These are phyloP conservation scores for Athalia cordata DNA, from an alignment of 2,888 invertebrate species.

Conservation along the genomic window DNA sequence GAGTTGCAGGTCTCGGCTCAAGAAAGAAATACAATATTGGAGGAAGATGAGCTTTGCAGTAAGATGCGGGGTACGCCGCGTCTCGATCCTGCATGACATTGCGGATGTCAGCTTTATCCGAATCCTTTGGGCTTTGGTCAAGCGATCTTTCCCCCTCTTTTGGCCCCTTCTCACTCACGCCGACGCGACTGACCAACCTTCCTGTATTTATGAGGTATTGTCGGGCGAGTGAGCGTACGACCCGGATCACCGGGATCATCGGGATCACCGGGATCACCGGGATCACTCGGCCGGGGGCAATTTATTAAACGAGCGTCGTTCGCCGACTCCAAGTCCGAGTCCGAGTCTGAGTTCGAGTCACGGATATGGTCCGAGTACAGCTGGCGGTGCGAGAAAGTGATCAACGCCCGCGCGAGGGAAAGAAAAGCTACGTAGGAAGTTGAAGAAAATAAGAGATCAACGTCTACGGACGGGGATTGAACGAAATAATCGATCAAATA, in stretches of 20 bases:
- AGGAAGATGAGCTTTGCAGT: not conserved
- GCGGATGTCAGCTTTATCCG: conserved; percentile 34
- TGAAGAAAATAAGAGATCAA: conserved; percentile 14
- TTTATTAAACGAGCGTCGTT: conserved; percentile 40
- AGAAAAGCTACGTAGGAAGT: conserved; percentile 6
- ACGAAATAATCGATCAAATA: conserved; percentile 1
- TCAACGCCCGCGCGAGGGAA: not conserved
- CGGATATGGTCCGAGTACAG: too few relatives aligned
- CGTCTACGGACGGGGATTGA: not conserved
- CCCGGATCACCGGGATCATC: conserved; percentile 37
- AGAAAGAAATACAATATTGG: conserved; percentile 11
- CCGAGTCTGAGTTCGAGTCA: not conserved
- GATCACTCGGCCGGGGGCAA: conserved; percentile 26
- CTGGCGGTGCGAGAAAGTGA: conserved; percentile 13
- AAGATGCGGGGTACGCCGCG: not conserved
- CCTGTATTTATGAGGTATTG: conserved; percentile 36
- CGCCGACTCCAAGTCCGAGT: conserved; percentile 1
- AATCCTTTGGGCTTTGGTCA: conserved; percentile 15
- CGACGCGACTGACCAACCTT: not conserved
- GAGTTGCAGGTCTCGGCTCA: not conserved
- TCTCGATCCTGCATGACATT: not conserved
- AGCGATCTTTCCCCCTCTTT: not conserved
- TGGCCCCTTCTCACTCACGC: not conserved
- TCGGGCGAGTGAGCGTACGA: not conserved
- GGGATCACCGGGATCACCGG: conserved; percentile 37